Evolutionary conservation across 2,113 vertebrate species (phyloP).

Genomic region (Zosterops borbonicus): DNA sequence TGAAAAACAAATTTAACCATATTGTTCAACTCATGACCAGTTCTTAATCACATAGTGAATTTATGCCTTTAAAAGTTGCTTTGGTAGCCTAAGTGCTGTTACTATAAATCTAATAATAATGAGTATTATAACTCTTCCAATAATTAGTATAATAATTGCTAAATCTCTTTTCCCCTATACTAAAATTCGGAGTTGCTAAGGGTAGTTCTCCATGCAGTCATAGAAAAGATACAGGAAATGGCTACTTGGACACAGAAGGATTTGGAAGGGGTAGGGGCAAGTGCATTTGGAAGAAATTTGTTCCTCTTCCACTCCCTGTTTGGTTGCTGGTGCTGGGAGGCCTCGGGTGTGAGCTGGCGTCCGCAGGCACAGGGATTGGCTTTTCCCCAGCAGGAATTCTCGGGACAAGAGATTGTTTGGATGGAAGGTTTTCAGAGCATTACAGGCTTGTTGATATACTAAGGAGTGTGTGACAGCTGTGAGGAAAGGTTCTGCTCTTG

Average conservation of each 20-base stretch:
- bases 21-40: not conserved
- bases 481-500: constrained; percentile 17
- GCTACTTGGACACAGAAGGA: not conserved
- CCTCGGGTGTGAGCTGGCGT: fast-evolving
- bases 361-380: not conserved
- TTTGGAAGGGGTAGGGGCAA: not conserved
- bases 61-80: not conserved
- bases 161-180: not conserved
- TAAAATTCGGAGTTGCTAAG: not conserved
- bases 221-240: not conserved
- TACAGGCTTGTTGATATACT: constrained; percentile 27
- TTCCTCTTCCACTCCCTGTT: fast-evolving
- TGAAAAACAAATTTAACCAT: not conserved
- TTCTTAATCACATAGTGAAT: not conserved
- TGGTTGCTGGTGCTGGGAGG: not conserved
- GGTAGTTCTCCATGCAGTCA: not conserved
- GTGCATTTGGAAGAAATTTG: not conserved
- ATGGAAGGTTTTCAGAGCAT: constrained; percentile 18
- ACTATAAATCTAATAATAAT: not conserved
- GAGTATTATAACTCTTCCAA: not conserved
- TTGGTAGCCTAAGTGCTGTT: not conserved
- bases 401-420: not conserved
- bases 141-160: not conserved
- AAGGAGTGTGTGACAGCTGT: constrained; percentile 34
- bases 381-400: not conserved